Conservation (phyloP, 1,140 invertebrate species). For the Drosophila burlai region DNA sequence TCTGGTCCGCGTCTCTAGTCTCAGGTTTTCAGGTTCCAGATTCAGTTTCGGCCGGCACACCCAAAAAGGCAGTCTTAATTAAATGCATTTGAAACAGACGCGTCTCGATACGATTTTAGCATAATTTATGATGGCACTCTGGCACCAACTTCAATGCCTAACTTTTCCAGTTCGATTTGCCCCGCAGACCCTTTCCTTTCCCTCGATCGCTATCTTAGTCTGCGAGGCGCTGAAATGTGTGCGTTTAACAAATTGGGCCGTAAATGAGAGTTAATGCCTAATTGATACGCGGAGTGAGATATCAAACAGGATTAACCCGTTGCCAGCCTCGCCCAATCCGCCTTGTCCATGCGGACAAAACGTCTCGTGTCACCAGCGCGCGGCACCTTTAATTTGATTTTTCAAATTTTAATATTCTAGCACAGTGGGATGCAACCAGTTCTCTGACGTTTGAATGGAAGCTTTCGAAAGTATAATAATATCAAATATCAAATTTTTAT, state of each 20-base stretch:
- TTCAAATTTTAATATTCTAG: slow-evolving; percentile 37
- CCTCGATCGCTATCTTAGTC: slow-evolving; percentile 2
- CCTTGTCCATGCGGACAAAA: slow-evolving; percentile 31
- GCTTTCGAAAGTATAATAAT: slow-evolving; percentile 10
- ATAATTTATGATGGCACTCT: slow-evolving; percentile 74
- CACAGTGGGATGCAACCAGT: slow-evolving; percentile 27
- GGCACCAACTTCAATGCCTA: slow-evolving; percentile 36
- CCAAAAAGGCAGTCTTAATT: slow-evolving; percentile 66
- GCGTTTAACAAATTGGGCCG: slow-evolving; percentile 77
- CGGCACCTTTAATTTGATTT: slow-evolving; percentile 49
- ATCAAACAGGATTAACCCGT: slow-evolving; percentile 65
- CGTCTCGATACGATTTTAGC: slow-evolving; percentile 61
- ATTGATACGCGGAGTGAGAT: slow-evolving; percentile 53
- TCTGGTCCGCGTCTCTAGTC: slow-evolving; percentile 19
- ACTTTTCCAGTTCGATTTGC: slow-evolving; percentile 47
- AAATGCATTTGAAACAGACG: slow-evolving; percentile 64
- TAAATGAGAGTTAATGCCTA: slow-evolving; percentile 70
- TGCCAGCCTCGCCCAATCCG: slow-evolving; percentile 30
- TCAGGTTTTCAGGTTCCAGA: slow-evolving; percentile 25
- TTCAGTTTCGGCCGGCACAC: slow-evolving; percentile 54
- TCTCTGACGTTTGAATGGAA: neutral
- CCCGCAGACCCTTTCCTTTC: neutral
- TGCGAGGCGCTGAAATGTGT: slow-evolving; percentile 64
- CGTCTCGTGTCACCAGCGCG: slow-evolving; percentile 42
- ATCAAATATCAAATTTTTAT: slow-evolving; percentile 17